Base-by-base conservation (phyloP, 2,888 invertebrate species). In the Xylophagus ater region DNA sequence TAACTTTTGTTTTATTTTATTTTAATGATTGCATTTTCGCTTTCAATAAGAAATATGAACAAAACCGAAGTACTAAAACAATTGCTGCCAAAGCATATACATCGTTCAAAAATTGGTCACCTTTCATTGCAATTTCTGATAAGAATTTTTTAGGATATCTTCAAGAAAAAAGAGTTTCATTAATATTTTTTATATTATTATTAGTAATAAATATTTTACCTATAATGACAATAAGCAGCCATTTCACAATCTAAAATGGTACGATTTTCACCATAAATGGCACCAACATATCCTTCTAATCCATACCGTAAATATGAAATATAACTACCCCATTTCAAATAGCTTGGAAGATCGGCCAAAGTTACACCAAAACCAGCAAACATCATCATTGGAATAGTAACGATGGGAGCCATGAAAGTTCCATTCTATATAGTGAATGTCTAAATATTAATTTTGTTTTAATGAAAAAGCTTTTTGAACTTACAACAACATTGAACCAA, bases 291-390 rank as follows among this genome's bases (percentile, higher is more conserved):
- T 34, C 92, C 93, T 61, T 94, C 93, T 34, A 94, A 73, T 1
- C 88, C 88, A 58, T 92, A 96, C 36, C 92, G 73, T 37, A 93
- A 68, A 59, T 90, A 94, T 6, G 93, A 93, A 44, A 90, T 69
- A 59, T 92, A 86, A 25, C 87, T 87, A 0, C 94, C 83, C 93
- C 93, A 94, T 56, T 81, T 76, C 4, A 96, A 67, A 60, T 90
- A 90, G 1, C 60, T 53, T 0, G 94, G 94, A 41, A 94, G 72
- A 58, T 93, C 92, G 1, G 80, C 72, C 21, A 94, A 69, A 2
- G 85, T 83, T 6, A 94, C 92, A 13, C 94, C 93, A 62, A 94
- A 94, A 1, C 94, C 94, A 37, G 92, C 89, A 60, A 94, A 94
- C 81, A 94, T 85, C 81, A 96, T 87, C 73, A 94, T 81, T 0